A percentile compares a stretch with the other conserved stretches of the same genome.
Conservation (phyloP, 2,888 invertebrate genomes). For the Nephrotoma guestfalica region DNA sequence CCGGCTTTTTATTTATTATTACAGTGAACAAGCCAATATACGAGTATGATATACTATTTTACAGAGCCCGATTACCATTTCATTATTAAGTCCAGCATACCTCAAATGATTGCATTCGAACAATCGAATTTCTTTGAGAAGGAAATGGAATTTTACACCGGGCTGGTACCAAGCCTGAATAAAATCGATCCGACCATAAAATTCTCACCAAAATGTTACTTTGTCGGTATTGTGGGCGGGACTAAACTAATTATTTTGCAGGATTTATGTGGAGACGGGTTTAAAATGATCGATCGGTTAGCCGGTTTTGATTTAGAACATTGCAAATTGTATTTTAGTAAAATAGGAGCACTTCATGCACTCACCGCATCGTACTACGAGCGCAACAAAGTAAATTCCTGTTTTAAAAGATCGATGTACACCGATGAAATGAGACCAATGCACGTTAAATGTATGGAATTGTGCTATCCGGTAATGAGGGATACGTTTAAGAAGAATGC, state of each 20-base stretch:
- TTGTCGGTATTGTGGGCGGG: not conserved
- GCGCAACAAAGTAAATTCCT: not conserved
- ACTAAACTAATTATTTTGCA: not conserved
- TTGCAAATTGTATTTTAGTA: not conserved
- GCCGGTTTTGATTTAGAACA: not conserved
- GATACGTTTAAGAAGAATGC: not conserved
- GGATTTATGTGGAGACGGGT: not conserved
- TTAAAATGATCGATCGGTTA: not conserved
- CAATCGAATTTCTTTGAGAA: not conserved
- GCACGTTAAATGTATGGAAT: not conserved
- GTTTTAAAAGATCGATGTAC: not conserved
- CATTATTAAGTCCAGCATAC: not conserved
- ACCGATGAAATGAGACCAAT: not conserved
- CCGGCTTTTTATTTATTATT: no score
- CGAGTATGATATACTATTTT: no score
- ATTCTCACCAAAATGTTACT: not conserved
- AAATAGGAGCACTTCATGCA: not conserved
- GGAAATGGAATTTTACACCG: not conserved
- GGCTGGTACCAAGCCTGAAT: not conserved
- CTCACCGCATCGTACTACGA: not conserved
- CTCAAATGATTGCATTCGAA: not conserved
- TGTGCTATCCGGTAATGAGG: not conserved
- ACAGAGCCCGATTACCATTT: not conserved
- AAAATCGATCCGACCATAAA: not conserved
- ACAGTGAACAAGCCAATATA: no score